phyloP scores from a whole-genome alignment of 2,113 vertebrate species.

The Catharus bicknelli region DNA sequence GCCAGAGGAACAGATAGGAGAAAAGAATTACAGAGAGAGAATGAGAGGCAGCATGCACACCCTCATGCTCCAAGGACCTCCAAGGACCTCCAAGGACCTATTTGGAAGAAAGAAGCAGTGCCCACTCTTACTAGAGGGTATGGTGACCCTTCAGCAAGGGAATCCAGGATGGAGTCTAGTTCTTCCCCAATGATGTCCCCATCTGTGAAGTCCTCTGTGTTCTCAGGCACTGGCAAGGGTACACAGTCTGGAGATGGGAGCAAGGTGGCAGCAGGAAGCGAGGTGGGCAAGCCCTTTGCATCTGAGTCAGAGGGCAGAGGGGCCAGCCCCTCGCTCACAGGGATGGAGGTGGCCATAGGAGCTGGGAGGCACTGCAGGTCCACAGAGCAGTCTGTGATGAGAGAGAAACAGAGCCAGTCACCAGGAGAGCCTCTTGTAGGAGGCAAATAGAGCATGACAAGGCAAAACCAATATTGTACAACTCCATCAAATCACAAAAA shows the following conservation, averaged over 20 bases:
- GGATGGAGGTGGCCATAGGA: constrained; percentile 70
- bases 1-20: not conserved
- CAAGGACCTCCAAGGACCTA: not conserved
- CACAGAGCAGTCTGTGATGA: constrained; percentile 70
- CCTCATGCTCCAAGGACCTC: not conserved
- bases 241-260: constrained; percentile 71
- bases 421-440: not conserved
- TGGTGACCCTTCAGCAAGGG: constrained; percentile 67
- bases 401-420: constrained; percentile 27
- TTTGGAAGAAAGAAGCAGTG: not conserved
- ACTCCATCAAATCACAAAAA: not conserved
- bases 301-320: constrained; percentile 57
- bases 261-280: constrained; percentile 75
- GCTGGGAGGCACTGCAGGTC: constrained; percentile 73
- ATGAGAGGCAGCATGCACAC: not conserved
- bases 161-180: constrained; percentile 89
- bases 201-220: constrained; percentile 78
- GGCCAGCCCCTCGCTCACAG: constrained; percentile 73
- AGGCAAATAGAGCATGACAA: not conserved
- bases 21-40: not conserved
- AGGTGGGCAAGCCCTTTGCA: constrained; percentile 68
- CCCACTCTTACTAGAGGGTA: constrained; percentile 73
- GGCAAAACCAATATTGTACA: not conserved
- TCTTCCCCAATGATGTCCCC: constrained; percentile 89
- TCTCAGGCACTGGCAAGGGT: constrained; percentile 79